These are phyloP conservation scores for Elephantulus edwardii DNA, from an alignment of 2,113 vertebrate genomes.

Conservation along the genomic window DNA sequence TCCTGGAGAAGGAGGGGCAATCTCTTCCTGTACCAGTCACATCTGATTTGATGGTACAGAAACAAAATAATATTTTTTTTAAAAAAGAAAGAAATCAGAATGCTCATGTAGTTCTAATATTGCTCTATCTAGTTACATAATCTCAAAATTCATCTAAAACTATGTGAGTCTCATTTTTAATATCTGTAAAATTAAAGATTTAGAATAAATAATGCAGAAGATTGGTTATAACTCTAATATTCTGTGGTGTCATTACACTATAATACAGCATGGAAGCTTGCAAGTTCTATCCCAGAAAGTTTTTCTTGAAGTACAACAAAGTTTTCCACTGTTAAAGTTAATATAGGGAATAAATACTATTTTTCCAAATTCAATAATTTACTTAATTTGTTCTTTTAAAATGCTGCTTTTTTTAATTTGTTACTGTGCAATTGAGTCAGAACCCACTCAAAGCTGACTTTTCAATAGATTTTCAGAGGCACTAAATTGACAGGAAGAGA, in stretches of 20 bases:
- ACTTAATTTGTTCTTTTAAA: constrained; percentile 21
- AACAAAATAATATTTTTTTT: too few species aligned
- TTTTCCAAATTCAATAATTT: constrained; percentile 38
- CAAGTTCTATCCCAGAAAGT: neutral
- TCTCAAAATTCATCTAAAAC: constrained; percentile 4
- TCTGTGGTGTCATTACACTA: neutral
- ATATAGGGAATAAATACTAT: neutral
- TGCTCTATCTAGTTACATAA: constrained; percentile 9
- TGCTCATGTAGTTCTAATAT: neutral
- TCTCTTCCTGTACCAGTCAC: too few species aligned
- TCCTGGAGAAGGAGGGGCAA: too few species aligned
- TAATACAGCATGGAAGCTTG: neutral
- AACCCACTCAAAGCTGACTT: too few species aligned
- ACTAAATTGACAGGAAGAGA: too few species aligned
- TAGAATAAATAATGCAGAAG: constrained; percentile 48
- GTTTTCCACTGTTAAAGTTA: neutral
- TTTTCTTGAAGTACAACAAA: neutral
- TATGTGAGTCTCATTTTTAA: constrained; percentile 21
- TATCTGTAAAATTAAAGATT: constrained; percentile 53
- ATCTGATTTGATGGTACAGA: too few species aligned
- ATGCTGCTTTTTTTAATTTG: too few species aligned
- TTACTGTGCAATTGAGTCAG: too few species aligned
- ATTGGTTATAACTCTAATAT: neutral
- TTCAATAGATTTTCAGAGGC: too few species aligned
- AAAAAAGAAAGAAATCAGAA: too few species aligned